Conservation (phyloP, 2,797 vertebrate species). For the Intellagama lesueurii region DNA sequence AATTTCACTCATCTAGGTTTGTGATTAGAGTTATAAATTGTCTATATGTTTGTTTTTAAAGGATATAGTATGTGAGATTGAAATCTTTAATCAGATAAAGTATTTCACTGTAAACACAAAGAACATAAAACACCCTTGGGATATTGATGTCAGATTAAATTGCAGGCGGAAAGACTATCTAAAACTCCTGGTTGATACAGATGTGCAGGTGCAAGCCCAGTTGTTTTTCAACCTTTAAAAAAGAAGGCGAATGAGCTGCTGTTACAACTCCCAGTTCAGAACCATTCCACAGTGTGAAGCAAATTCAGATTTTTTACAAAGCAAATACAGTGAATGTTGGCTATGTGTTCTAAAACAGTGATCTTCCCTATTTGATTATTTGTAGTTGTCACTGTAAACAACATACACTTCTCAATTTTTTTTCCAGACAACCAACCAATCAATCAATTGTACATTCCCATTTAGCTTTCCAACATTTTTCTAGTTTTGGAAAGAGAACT, state of each 20-base stretch:
- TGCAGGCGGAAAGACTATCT: neutral
- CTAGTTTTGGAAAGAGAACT: neutral
- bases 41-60: neutral
- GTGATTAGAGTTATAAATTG: neutral
- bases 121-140: conserved; percentile 12
- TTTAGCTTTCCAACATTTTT: neutral
- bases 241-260: neutral
- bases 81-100: conserved; percentile 1
- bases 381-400: neutral
- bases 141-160: conserved; percentile 27
- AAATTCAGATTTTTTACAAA: neutral
- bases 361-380: neutral
- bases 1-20: neutral
- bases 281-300: neutral
- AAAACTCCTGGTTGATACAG: neutral
- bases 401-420: neutral
- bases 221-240: neutral
- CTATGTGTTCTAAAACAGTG: neutral
- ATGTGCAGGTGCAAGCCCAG: conserved; percentile 15
- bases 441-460: neutral
- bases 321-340: neutral
- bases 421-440: neutral
- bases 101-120: neutral
- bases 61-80: neutral
- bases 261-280: neutral